Percentiles rank a stretch among this genome's conserved stretches.
Conservation (phyloP, 2,888 invertebrate genomes). For the Peribatodes rhomboidaria region DNA sequence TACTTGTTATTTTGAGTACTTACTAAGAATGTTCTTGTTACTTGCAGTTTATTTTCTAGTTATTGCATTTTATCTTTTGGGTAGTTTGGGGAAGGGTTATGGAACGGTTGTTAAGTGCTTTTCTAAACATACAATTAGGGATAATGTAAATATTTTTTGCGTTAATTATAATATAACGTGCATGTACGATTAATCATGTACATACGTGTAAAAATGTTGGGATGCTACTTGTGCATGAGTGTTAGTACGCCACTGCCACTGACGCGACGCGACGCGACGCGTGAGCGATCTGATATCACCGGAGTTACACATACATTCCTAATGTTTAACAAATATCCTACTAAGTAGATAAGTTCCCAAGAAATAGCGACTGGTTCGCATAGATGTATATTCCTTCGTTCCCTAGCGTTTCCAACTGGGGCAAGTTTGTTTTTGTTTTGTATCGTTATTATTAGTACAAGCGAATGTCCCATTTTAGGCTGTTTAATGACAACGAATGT, state of each 20-base stretch:
- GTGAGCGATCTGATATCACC: slow-evolving; percentile 22
- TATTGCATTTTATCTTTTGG: slow-evolving; percentile 51
- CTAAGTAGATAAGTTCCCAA: slow-evolving; percentile 65
- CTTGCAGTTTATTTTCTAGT: slow-evolving; percentile 48
- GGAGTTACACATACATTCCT: slow-evolving; percentile 43
- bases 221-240: slow-evolving; percentile 79
- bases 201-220: slow-evolving; percentile 75
- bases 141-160: slow-evolving; percentile 83
- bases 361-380: slow-evolving; percentile 72
- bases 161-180: slow-evolving; percentile 68
- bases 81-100: slow-evolving; percentile 63
- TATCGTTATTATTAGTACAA: slow-evolving; percentile 43
- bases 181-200: slow-evolving; percentile 67
- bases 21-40: slow-evolving; percentile 15
- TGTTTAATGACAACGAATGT: slow-evolving; percentile 83
- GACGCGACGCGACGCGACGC: slow-evolving; percentile 33
- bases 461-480: slow-evolving; percentile 74
- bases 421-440: slow-evolving; percentile 37
- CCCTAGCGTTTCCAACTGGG: slow-evolving; percentile 31
- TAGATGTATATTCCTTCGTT: slow-evolving; percentile 50
- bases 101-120: slow-evolving; percentile 78
- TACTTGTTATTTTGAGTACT: slow-evolving; percentile 21
- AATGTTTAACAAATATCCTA: slow-evolving; percentile 61
- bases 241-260: slow-evolving; percentile 82
- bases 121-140: slow-evolving; percentile 71